Base-by-base conservation (phyloP, 2,888 invertebrate species). In the Ceraclea dissimilis region DNA sequence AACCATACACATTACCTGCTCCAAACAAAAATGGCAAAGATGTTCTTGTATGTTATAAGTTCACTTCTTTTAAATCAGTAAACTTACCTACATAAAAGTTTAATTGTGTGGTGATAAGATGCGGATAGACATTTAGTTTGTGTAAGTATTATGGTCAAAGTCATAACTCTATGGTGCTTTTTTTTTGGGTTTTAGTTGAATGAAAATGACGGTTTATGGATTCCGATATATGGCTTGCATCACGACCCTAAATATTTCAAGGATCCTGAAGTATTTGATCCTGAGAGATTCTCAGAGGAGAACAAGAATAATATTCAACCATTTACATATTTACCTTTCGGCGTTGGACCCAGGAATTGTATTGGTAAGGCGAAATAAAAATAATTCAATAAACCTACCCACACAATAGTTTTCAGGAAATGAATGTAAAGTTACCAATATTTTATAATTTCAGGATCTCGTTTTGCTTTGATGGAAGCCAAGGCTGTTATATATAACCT, bases 201-300 rank as follows among this genome's bases (percentile, higher is more conserved):
- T 26, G 26, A 26, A 26, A 31, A 47, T 21, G 55, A 56, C 17
- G 47, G 46, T 13, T 33, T 56, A 20, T 33, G 31, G 20, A 66
- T 80, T 4, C 52, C 70, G 10, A 67, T 75, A 0, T 72, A 72
- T 61, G 64, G 67, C 55, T 69, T 73, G 52, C 83, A 83, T 63
- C 69, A 76, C 33, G 77, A 80, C 43, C 72, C 75, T 57, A 67
- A 68, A 56, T 70, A 77, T 55, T 84, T 79, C 75, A 79, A 79
- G 60, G 73, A 79, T 58, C 82, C 80, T 0, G 73, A 79, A 50
- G 67, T 65, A 51, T 84, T 83, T 67, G 70, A 79, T 59, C 83
- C 84, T 0, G 81, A 82, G 63, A 67, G 82, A 56, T 84, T 83
- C 65, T 65, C 77, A 26, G 76, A 79, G 0, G 79, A 82, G 63